Conservation (phyloP, 2,113 vertebrate species). For the Paralichthys olivaceus region DNA sequence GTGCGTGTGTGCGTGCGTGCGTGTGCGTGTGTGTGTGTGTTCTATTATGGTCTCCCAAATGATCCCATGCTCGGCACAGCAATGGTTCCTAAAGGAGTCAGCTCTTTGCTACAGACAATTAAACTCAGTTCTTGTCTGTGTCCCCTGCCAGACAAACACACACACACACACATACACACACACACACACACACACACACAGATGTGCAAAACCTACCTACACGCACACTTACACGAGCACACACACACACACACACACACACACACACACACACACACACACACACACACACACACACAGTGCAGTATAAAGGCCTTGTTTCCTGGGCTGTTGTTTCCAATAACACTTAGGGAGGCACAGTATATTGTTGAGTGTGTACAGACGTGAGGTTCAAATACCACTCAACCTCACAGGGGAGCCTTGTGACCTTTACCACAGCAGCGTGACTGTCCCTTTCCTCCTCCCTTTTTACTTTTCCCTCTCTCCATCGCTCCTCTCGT, state of each 20-base stretch:
- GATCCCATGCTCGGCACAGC: constrained; percentile 41
- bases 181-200: constrained; percentile 9
- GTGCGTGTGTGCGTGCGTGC: constrained; percentile 5
- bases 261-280: constrained; percentile 26
- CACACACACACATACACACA: constrained; percentile 11
- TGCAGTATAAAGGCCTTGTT: constrained; percentile 20
- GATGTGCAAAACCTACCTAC: background rate
- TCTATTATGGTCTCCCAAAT: constrained; percentile 42
- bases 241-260: constrained; percentile 10
- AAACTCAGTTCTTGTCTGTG: constrained; percentile 62
- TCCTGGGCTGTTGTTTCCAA: constrained; percentile 8
- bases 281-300: constrained; percentile 13
- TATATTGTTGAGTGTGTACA: constrained; percentile 8
- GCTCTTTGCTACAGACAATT: constrained; percentile 78
- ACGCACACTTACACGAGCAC: background rate
- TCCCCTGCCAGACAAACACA: constrained; percentile 56
- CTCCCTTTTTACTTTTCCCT: constrained; percentile 19
- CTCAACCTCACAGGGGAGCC: constrained; percentile 79
- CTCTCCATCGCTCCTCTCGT: constrained; percentile 57
- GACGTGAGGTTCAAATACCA: constrained; percentile 80
- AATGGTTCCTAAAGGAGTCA: constrained; percentile 70
- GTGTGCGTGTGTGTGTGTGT: constrained; percentile 15
- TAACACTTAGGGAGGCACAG: constrained; percentile 10
- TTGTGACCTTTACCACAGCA: constrained; percentile 78
- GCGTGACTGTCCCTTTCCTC: constrained; percentile 61